Base-by-base conservation (phyloP, 1,140 invertebrate species). In the Copidosoma floridanum region DNA sequence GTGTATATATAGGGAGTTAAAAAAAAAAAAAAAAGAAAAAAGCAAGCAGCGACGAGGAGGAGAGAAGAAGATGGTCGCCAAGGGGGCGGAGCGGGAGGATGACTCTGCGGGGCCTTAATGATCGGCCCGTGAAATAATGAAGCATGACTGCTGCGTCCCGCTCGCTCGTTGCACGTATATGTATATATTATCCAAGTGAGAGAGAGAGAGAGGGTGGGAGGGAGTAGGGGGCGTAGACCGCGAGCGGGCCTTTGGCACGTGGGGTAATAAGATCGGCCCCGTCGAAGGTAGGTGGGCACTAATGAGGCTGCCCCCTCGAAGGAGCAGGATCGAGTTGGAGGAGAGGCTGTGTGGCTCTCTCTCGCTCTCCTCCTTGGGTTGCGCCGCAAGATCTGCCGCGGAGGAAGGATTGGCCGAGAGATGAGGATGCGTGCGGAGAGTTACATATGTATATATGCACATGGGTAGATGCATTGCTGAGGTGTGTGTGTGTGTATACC, bases 111-210 rank as follows among this genome's bases (percentile, higher is more conserved):
- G n/a, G 46, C 71, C 69, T 73, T 73, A 72, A 77, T 77, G 75
- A 77, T 75, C 69, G 54, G 56, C 61, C 63, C 60, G 66, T 68
- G 68, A 75, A 76, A 77, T 77, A 77, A 76, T 77, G 75, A 77
- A 76, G 74, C 74, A 76, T 71, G 71, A 76, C 65, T 57, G 68
- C 69, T 66, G 38, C 16, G 38, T 66, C 54, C 50, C 63, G 38
- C 58, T 40, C 26, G 38, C 61, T 67, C 71, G 68, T 72, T 67
- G 40, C 64, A 64, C 47, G 63, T 57, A 57, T n/a, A n/a, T n/a
- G n/a, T n/a, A n/a, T n/a, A n/a, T n/a, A n/a, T n/a, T n/a, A 23
- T 37, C 14, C 23, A 14, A 11, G 16, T 16, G 5, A 41, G 38
- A 41, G 38, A 32, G 29, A 32, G 29, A 32, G 29, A 32, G 29